These are phyloP conservation scores for Neolamprologus hecqui DNA, from an alignment of 2,113 vertebrate genomes.

Conservation along the genomic window DNA sequence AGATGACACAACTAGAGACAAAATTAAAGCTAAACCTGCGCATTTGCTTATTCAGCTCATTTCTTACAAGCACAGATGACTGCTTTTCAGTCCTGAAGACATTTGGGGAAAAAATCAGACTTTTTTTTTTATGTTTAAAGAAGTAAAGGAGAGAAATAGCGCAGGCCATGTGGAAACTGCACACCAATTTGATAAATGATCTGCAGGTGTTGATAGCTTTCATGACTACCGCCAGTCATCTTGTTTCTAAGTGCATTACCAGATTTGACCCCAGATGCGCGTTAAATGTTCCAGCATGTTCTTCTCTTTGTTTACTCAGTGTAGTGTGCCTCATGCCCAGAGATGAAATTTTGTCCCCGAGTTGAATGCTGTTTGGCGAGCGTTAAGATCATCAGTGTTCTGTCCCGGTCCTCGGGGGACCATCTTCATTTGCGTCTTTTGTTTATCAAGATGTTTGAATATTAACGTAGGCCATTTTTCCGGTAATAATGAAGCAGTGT, in stretches of 20 bases:
- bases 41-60: background rate
- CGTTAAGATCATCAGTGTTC: slow-evolving; percentile 45
- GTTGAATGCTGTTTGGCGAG: slow-evolving; percentile 27
- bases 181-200: slow-evolving; percentile 58
- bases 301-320: slow-evolving; percentile 41
- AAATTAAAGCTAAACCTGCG: background rate
- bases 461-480: slow-evolving; percentile 49
- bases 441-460: slow-evolving; percentile 67
- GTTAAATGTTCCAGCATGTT: slow-evolving; percentile 50
- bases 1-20: background rate
- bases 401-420: slow-evolving; percentile 20
- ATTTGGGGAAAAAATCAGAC: background rate
- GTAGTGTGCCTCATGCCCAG: background rate
- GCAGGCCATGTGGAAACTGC: slow-evolving; percentile 3
- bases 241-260: slow-evolving; percentile 52
- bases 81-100: background rate
- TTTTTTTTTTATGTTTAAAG: background rate
- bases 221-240: slow-evolving; percentile 15
- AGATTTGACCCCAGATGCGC: slow-evolving; percentile 51
- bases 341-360: slow-evolving; percentile 4
- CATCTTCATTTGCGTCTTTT: slow-evolving; percentile 49
- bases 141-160: slow-evolving; percentile 7
- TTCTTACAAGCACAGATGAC: background rate
- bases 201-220: slow-evolving; percentile 47
- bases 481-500: slow-evolving; percentile 47